Evolutionary conservation across 2,797 vertebrate genomes (phyloP), one percentile per base, ranked within the genome.

Genomic region (Lagorchestes hirsutus): DNA sequence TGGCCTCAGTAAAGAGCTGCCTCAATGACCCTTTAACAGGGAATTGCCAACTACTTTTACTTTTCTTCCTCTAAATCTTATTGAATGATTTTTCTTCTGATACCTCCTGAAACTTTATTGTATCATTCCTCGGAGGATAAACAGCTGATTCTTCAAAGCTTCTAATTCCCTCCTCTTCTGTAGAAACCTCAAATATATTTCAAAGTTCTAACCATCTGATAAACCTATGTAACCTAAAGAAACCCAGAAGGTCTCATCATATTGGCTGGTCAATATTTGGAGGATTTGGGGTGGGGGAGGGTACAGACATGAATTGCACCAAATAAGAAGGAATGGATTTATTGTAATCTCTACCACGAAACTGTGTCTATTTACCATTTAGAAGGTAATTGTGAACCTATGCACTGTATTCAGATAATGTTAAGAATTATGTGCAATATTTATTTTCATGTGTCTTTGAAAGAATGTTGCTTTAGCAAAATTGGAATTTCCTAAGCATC

Each of bases 251-350:
- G 34, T 6, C 67, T 82, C 18, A 82, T 24, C 2, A 24, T 46
- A 46, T 8, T 24, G 22, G 6, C n/a, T 40, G 3, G n/a, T 40
- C n/a, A 1, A 0, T 22, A 0, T 24, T 24, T 82, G 67, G 22
- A 46, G 18, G 6, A 82, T 46, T 82, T 46, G 1, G 18, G 34
- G 5, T 13, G 2, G 16, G 16, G 18, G 14, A 67, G 22, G 16
- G 12, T 11, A 52, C 16, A 24, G 6, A 46, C 67, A 82, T 82
- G 2, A 82, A 82, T 24, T 8, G 1, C 8, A 40, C 34, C 10
- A 18, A 67, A n/a, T 16, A 67, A n/a, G 34, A 74, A 74, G 67
- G 40, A 46, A 82, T 22, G 2, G n/a, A 24, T 22, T 55, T 8
- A 8, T 9, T 82, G n/a, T 0, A 40, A 46, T 40, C 9, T 24